Evolutionary conservation across 2,888 invertebrate genomes (phyloP).

Genomic region (Labia minor): DNA sequence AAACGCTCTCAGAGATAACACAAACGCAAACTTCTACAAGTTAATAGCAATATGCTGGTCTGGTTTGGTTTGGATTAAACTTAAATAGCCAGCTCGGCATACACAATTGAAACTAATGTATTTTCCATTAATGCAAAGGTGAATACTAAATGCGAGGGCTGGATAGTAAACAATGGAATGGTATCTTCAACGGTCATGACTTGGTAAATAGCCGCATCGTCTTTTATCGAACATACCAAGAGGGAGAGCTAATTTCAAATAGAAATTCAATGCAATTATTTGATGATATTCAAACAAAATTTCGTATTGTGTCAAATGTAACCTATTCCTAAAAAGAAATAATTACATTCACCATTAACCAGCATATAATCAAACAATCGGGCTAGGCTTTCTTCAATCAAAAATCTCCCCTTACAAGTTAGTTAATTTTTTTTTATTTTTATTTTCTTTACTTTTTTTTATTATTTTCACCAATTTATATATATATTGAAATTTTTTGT

Average conservation of each 20-base stretch:
- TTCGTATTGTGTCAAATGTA: neutral
- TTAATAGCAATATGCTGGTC: constrained; percentile 13
- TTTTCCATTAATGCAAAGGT: constrained; percentile 13
- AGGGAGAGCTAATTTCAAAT: constrained; percentile 2
- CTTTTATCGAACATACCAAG: constrained; percentile 7
- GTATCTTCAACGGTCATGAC: constrained; percentile 13
- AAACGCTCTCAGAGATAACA: constrained; percentile 7
- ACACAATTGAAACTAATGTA: constrained; percentile 13
- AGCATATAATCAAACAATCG: neutral
- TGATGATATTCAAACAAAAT: constrained; percentile 13
- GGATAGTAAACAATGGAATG: constrained; percentile 13
- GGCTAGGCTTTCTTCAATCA: neutral
- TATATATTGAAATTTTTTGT: neutral
- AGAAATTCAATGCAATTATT: constrained; percentile 13
- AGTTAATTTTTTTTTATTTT: neutral
- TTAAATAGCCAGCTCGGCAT: constrained; percentile 13
- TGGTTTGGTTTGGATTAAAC: constrained; percentile 13
- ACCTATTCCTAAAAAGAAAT: neutral
- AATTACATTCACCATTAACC: neutral
- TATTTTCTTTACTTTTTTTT: neutral
- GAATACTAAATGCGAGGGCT: constrained; percentile 13
- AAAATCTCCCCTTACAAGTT: neutral
- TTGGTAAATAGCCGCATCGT: constrained; percentile 7
- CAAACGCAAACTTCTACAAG: constrained; percentile 13
- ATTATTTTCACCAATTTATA: too few species aligned